Conservation (phyloP, 2,797 vertebrate species). For the Cossypha niveicapilla region DNA sequence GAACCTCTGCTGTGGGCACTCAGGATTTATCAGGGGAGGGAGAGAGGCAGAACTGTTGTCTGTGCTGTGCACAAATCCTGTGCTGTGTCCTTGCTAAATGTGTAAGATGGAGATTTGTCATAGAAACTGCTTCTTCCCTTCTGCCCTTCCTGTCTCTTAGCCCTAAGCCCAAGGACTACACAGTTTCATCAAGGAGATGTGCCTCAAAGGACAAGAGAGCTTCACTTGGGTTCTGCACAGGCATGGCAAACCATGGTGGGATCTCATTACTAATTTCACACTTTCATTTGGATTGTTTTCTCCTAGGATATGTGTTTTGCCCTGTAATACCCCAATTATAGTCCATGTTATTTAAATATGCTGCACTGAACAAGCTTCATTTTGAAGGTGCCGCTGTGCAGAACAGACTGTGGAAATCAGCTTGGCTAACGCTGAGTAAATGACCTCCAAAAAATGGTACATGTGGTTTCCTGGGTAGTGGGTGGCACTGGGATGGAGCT, state of each 20-base stretch:
- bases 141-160: background rate
- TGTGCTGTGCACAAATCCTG: background rate
- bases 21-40: background rate
- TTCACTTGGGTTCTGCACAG: background rate
- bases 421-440: background rate
- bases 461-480: background rate
- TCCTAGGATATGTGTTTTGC: background rate
- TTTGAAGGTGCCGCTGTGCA: background rate
- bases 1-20: background rate
- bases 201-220: background rate
- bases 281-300: background rate
- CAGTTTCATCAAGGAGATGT: background rate
- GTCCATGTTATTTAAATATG: background rate
- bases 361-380: background rate
- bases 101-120: background rate
- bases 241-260: background rate
- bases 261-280: background rate
- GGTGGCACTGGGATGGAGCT: background rate
- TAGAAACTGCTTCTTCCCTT: background rate
- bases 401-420: background rate
- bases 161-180: background rate
- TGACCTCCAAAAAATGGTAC: background rate
- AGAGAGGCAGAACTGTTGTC: accelerated
- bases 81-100: background rate
- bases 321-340: background rate